These are phyloP conservation scores for Aromia moschata DNA, from an alignment of 2,888 invertebrate genomes.

Conservation along the genomic window DNA sequence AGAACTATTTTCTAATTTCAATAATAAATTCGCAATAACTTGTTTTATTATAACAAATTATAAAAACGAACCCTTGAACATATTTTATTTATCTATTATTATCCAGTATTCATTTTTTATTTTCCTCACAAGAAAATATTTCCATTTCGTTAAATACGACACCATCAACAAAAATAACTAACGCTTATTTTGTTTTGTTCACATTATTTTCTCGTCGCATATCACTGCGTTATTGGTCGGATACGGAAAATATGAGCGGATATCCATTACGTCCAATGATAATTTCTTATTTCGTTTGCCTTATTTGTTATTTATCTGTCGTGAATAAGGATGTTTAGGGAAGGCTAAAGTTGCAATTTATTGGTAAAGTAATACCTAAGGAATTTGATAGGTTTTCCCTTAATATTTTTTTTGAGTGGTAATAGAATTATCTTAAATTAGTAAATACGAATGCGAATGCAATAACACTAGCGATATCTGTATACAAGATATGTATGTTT, in stretches of 20 bases:
- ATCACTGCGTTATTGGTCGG: neutral
- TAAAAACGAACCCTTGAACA: neutral
- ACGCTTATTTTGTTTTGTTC: neutral
- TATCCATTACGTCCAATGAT: neutral
- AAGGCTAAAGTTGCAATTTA: neutral
- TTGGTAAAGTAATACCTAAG: too few relatives aligned
- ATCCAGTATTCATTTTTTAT: neutral
- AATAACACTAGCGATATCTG: too few relatives aligned
- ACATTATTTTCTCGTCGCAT: neutral
- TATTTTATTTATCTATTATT: neutral
- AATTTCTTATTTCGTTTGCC: neutral
- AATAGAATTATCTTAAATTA: too few relatives aligned
- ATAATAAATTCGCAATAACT: too few relatives aligned
- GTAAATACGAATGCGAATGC: too few relatives aligned
- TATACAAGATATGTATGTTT: too few relatives aligned
- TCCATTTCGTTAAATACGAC: neutral
- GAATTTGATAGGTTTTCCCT: too few relatives aligned
- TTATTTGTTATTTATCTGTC: neutral
- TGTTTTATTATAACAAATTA: neutral
- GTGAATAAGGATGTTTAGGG: neutral
- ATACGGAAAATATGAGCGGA: neutral
- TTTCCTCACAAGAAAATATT: neutral
- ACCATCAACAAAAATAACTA: neutral
- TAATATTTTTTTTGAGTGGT: too few relatives aligned
- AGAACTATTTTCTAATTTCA: too few relatives aligned